A percentile compares a stretch with the other conserved stretches of the same genome.
Evolutionary conservation across 2,797 vertebrate genomes (phyloP).

Genomic region (Schizothorax lantsangensis): DNA sequence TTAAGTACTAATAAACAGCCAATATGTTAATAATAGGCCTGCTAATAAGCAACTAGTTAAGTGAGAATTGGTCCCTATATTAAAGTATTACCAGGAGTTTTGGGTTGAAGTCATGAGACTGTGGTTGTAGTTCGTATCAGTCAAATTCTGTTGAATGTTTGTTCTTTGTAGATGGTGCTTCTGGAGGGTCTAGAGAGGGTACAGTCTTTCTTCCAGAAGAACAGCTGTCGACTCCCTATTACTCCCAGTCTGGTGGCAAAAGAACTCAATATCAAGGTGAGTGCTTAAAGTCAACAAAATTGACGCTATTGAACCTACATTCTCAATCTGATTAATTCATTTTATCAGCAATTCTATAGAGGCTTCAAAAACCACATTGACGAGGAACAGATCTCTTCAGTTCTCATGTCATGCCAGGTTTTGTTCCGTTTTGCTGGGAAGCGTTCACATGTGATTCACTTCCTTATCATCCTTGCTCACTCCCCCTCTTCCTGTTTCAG

Average conservation of each 20-base stretch:
- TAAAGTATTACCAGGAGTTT: neutral
- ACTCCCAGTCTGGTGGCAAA: conserved; percentile 94
- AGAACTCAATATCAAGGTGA: conserved; percentile 93
- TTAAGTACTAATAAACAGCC: neutral
- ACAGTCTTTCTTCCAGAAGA: conserved; percentile 91
- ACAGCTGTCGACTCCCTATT: conserved; percentile 90
- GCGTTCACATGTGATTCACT: conserved; percentile 39
- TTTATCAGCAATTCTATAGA: neutral
- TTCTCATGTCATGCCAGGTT: conserved; percentile 4
- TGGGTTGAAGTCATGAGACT: neutral
- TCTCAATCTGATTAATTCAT: neutral
- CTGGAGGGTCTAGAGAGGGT: conserved; percentile 92
- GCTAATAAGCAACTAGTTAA: neutral
- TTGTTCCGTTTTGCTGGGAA: conserved; percentile 14
- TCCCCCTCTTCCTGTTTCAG: conserved; percentile 38
- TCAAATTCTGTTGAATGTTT: neutral
- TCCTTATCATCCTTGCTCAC: conserved; percentile 32
- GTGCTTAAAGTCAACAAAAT: neutral
- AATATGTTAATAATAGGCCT: neutral
- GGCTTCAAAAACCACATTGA: neutral
- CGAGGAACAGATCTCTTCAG: neutral
- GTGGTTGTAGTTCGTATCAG: neutral
- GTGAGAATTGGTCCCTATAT: neutral
- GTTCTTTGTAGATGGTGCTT: conserved; percentile 76
- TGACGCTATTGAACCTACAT: neutral